Evolutionary conservation across 2,888 invertebrate species (phyloP).

Genomic region (Onthophagus sagittarius): DNA sequence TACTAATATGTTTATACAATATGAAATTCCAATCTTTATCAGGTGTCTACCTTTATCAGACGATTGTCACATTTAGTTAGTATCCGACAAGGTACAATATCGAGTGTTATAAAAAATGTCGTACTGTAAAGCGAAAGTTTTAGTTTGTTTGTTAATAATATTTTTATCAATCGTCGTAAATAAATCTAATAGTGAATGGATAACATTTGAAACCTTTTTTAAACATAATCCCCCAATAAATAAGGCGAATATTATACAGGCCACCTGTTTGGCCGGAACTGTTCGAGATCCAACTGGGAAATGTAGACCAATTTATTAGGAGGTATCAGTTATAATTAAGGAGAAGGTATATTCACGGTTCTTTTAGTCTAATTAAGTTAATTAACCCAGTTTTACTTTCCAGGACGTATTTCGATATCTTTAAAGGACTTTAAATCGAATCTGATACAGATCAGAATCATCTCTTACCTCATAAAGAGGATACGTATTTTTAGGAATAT

Average conservation of each 20-base stretch:
- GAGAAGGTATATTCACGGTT: background rate
- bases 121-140: background rate
- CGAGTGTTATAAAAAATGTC: no score
- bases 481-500: background rate
- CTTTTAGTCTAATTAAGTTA: background rate
- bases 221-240: conserved; percentile 11
- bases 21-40: background rate
- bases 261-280: conserved; percentile 11
- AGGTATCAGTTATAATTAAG: background rate
- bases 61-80: background rate
- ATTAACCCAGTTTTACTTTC: background rate
- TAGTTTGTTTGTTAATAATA: background rate
- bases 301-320: conserved; percentile 17
- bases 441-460: background rate
- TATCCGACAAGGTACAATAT: background rate
- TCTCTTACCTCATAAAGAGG: background rate
- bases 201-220: conserved; percentile 16
- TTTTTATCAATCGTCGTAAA: background rate
- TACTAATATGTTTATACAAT: no score
- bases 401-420: background rate
- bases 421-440: background rate
- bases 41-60: background rate
- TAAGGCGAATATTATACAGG: conserved; percentile 19
- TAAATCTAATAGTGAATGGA: conserved; percentile 15
- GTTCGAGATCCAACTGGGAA: conserved; percentile 16